Percentiles rank a stretch among this genome's conserved stretches.
Conservation (phyloP, 2,888 invertebrate genomes). For the Schrankia costaestrigalis region DNA sequence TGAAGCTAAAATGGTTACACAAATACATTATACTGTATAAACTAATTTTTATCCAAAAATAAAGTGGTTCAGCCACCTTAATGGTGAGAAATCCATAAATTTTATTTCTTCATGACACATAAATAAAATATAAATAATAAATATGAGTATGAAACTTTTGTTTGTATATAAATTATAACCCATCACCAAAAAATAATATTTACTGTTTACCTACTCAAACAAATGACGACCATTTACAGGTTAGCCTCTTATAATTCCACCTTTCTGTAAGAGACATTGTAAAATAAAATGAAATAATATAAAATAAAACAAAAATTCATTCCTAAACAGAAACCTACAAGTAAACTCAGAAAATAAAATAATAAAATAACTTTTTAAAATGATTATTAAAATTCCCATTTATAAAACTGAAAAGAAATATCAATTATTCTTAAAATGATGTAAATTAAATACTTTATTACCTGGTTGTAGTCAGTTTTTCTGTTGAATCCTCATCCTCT, state of each 20-base stretch:
- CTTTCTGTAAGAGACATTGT: conserved; percentile 62
- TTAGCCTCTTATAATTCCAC: conserved; percentile 60
- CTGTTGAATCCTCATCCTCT: conserved; percentile 55
- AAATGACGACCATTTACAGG: conserved; percentile 31
- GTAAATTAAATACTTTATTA: conserved; percentile 26
- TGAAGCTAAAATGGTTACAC: too few species aligned
- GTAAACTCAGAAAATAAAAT: too few species aligned
- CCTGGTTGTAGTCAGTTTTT: conserved; percentile 60
- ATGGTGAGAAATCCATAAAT: too few species aligned
- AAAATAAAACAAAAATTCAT: conserved; percentile 11
- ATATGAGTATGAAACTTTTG: background rate
- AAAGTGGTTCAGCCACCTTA: too few species aligned
- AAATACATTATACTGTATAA: too few species aligned
- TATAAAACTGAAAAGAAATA: too few species aligned
- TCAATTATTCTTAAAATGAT: too few species aligned
- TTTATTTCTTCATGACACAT: background rate
- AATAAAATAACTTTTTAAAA: too few species aligned
- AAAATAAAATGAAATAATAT: conserved; percentile 17
- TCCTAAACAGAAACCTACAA: too few species aligned
- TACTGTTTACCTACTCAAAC: conserved; percentile 52
- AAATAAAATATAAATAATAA: background rate
- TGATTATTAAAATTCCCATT: too few species aligned
- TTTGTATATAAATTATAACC: conserved; percentile 18
- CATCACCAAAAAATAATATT: conserved; percentile 47
- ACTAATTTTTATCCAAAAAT: too few species aligned